A percentile compares a stretch with the other conserved stretches of the same genome.
Conservation (phyloP, 2,888 invertebrate genomes). For the Lasioglossum zephyrum region DNA sequence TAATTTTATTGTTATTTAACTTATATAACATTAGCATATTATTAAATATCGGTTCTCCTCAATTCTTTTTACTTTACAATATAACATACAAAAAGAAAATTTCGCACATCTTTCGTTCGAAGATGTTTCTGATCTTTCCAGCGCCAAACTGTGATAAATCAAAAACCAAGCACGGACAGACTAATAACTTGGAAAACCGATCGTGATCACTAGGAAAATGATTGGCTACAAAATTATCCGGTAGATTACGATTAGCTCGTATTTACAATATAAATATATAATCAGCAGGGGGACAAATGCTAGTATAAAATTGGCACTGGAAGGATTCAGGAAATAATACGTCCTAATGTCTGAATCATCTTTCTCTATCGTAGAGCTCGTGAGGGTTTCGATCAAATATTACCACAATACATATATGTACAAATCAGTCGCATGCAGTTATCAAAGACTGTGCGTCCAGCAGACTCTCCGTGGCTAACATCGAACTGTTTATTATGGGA, state of each 20-base stretch:
- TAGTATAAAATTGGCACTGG: slow-evolving; percentile 37
- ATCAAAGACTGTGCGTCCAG: slow-evolving; percentile 90
- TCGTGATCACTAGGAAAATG: not conserved
- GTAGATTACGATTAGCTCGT: not conserved
- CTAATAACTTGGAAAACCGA: slow-evolving; percentile 21
- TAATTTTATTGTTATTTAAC: slow-evolving; percentile 55
- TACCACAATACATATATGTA: slow-evolving; percentile 34
- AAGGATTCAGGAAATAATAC: slow-evolving; percentile 32
- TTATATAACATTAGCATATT: slow-evolving; percentile 51
- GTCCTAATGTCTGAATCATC: not conserved
- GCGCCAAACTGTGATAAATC: slow-evolving; percentile 21
- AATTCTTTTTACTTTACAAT: slow-evolving; percentile 50
- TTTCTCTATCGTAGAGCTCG: not conserved
- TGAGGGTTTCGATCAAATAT: slow-evolving; percentile 1
- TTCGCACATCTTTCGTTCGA: not conserved
- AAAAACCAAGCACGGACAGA: not conserved
- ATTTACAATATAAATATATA: slow-evolving; percentile 43
- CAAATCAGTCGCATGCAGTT: slow-evolving; percentile 88
- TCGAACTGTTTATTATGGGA: slow-evolving; percentile 86
- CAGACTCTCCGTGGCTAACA: slow-evolving; percentile 87
- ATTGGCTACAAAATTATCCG: not conserved
- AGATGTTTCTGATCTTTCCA: slow-evolving; percentile 29
- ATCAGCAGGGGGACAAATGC: slow-evolving; percentile 2
- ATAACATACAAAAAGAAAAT: slow-evolving; percentile 27
- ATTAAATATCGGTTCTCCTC: slow-evolving; percentile 53